phyloP scores from a whole-genome alignment of 2,888 invertebrate genomes.

The Cataglyphis altisquamis region DNA sequence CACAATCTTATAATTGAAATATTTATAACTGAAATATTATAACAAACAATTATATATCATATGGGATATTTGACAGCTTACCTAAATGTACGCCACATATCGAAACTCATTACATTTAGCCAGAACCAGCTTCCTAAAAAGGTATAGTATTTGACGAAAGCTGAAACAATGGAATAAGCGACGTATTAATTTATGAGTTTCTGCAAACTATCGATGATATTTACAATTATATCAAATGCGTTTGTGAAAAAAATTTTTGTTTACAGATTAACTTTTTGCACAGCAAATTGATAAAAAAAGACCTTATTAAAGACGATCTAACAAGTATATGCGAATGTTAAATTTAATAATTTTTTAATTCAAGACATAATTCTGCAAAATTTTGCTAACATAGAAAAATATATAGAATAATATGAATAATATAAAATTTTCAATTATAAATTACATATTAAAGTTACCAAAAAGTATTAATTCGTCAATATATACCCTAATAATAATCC shows the following conservation, averaged over 20 bases:
- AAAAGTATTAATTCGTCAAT: neutral
- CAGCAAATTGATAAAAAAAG: neutral
- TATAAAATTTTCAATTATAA: no score
- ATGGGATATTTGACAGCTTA: constrained; percentile 82
- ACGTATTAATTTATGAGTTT: neutral
- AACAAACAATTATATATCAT: no score
- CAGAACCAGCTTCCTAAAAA: constrained; percentile 94
- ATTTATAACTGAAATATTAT: no score
- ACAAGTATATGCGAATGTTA: neutral
- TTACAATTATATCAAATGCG: neutral
- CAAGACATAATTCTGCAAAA: neutral
- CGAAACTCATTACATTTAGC: constrained; percentile 95
- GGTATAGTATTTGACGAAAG: constrained; percentile 90
- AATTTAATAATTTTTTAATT: neutral
- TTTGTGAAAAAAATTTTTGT: neutral
- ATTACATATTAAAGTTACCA: neutral
- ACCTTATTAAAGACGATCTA: neutral
- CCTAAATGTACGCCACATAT: constrained; percentile 95
- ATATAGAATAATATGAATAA: neutral
- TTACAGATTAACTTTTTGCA: neutral
- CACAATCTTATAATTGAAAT: no score
- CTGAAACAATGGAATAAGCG: constrained; percentile 87
- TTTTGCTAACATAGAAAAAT: neutral
- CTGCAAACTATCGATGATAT: neutral
- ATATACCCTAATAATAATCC: neutral